Conservation (phyloP, 2,113 vertebrate species). For the Bos javanicus region DNA sequence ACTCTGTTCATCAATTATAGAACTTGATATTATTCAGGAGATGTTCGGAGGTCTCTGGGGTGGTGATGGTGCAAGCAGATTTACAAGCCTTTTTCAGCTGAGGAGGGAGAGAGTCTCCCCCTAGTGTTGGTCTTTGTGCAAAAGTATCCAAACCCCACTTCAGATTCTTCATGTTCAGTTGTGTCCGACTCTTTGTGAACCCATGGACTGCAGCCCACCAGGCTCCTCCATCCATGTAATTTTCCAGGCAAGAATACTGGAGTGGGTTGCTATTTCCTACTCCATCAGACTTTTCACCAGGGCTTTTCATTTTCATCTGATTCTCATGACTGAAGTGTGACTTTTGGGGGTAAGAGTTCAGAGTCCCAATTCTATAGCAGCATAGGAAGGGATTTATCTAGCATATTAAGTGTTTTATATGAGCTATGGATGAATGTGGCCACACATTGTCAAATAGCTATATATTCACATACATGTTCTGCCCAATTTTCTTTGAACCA, state of each 20-base stretch:
- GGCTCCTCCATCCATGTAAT: neutral
- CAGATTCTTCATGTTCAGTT: neutral
- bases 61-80: neutral
- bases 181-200: neutral
- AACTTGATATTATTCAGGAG: neutral
- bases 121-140: constrained; percentile 43
- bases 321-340: neutral
- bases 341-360: neutral
- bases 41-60: neutral
- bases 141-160: neutral
- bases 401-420: neutral
- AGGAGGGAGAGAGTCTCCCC: constrained; percentile 62
- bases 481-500: neutral
- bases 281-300: neutral
- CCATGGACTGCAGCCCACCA: neutral
- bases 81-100: neutral
- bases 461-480: neutral
- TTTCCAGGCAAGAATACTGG: neutral
- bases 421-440: neutral
- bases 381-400: neutral
- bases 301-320: neutral
- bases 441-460: neutral
- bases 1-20: neutral
- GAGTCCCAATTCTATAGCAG: neutral
- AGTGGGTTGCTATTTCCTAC: neutral